Conservation (phyloP, 1,140 invertebrate genomes). For the Araneus ventricosus region DNA sequence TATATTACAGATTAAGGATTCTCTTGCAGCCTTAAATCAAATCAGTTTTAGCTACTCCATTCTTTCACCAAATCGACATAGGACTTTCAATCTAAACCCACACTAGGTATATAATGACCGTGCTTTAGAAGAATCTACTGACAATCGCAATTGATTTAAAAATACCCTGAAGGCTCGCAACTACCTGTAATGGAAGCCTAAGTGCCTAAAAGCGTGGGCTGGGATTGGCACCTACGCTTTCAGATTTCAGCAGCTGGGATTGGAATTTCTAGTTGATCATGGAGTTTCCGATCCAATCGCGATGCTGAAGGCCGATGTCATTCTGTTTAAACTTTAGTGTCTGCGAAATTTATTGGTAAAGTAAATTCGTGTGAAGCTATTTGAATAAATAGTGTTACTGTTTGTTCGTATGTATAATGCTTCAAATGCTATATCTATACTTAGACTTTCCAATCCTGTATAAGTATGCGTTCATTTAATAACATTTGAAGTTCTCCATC, state of each 20-base stretch:
- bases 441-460: no score
- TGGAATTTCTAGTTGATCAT: background rate
- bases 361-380: background rate
- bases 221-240: background rate
- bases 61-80: background rate
- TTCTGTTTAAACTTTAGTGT: background rate
- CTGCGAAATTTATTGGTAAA: background rate
- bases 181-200: background rate
- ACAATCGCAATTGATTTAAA: slow-evolving; percentile 37
- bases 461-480: no score
- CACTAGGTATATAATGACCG: background rate
- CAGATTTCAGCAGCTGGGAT: background rate
- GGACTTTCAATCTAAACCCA: slow-evolving; percentile 33
- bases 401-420: no score
- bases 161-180: background rate
- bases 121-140: background rate
- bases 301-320: background rate
- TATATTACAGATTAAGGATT: background rate
- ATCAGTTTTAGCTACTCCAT: background rate
- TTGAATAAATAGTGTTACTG: background rate
- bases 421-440: no score
- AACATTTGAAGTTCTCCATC: no score
- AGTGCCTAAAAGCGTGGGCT: background rate
- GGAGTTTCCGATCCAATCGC: background rate
- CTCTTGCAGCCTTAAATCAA: background rate